phyloP scores from a whole-genome alignment of 2,113 vertebrate species.

The Cricetomys ansorgei region DNA sequence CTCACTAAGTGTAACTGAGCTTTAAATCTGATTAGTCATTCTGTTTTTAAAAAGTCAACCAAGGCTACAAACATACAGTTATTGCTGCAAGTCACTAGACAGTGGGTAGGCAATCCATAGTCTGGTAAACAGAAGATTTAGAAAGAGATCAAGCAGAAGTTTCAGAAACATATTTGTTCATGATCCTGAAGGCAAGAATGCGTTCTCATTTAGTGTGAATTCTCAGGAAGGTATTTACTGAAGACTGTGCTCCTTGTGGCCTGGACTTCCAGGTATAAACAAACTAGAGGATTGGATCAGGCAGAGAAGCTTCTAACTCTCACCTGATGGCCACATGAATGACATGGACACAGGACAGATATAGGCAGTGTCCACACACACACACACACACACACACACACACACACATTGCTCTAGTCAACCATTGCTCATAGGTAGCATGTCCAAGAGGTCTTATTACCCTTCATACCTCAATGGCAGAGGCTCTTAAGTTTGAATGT shows the following conservation, averaged over 20 bases:
- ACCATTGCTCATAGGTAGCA: too few species aligned
- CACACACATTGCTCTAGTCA: too few species aligned
- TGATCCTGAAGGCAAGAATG: neutral
- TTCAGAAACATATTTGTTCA: neutral
- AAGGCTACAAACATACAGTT: neutral
- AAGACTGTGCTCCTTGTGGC: too few species aligned
- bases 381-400: too few species aligned
- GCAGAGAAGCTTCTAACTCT: neutral
- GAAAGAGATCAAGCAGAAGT: neutral
- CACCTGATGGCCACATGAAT: neutral
- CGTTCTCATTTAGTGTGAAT: neutral
- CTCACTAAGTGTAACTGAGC: neutral
- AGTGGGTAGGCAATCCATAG: neutral
- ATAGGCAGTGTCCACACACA: accelerated
- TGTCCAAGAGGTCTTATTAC: neutral
- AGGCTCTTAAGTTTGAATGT: neutral
- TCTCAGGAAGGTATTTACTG: neutral
- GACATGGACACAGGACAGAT: accelerated
- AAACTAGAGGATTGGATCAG: neutral
- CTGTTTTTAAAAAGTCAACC: neutral
- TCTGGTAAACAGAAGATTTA: neutral
- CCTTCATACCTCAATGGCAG: neutral
- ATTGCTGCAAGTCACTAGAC: neutral
- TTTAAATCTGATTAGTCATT: neutral
- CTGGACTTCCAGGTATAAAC: neutral